phyloP scores from a whole-genome alignment of 2,113 vertebrate genomes.

The Peucedramus taeniatus region DNA sequence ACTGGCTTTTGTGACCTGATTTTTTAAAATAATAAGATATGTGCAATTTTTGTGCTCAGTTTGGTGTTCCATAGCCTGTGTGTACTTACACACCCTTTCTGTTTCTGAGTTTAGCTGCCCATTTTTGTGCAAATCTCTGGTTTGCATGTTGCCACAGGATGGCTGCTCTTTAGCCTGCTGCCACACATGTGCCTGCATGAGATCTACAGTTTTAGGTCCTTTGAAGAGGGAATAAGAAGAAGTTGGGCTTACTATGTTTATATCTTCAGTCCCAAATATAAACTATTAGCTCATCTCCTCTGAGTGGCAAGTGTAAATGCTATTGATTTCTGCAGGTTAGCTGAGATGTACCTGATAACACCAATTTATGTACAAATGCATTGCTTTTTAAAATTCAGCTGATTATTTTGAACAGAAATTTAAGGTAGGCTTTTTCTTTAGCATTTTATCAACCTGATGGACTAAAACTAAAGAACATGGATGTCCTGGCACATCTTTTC shows the following conservation, averaged over 20 bases:
- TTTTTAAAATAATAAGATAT: background rate
- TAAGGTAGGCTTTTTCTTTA: background rate
- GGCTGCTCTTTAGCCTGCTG: background rate
- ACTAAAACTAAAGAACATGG: background rate
- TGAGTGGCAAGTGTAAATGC: background rate
- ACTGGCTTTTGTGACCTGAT: background rate
- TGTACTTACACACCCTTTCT: background rate
- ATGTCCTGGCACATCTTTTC: background rate
- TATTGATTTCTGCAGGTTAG: background rate
- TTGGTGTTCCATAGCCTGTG: background rate
- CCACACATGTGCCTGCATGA: rapidly evolving
- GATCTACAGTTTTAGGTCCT: background rate
- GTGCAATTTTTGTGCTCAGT: background rate
- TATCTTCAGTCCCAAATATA: background rate
- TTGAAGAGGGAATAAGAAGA: background rate
- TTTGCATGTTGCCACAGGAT: background rate
- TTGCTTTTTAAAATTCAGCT: rapidly evolving
- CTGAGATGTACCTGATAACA: background rate
- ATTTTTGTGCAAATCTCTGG: background rate
- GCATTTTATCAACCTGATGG: background rate
- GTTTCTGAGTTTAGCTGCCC: background rate
- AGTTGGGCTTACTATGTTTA: background rate
- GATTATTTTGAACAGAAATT: background rate
- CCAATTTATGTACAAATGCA: background rate
- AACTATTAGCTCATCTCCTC: background rate